Evolutionary conservation across 37 sponge, comb jelly and placozoan species (phyloP).

Genomic region (Mnemiopsis leidyi): DNA sequence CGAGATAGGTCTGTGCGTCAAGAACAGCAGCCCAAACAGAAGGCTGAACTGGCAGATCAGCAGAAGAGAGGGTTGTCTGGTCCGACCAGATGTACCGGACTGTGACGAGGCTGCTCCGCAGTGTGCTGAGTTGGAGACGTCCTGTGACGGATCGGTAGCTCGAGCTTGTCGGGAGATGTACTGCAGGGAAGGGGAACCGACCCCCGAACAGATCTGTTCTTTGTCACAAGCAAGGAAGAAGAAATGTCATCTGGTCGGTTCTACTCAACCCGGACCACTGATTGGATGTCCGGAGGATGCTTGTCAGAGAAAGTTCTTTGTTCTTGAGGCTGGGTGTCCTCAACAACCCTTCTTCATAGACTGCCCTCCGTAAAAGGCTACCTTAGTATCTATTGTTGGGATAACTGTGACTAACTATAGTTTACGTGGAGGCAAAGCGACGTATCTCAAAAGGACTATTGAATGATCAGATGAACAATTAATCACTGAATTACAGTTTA

Average conservation of each 20-base stretch:
- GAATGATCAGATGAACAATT: too few species aligned
- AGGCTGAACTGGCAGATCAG: constrained; percentile 36
- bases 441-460: too few species aligned
- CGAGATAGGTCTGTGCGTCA: not conserved
- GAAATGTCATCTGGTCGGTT: not conserved
- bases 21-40: not conserved
- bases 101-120: not conserved
- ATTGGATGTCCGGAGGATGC: not conserved
- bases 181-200: not conserved
- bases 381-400: too few species aligned
- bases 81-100: not conserved
- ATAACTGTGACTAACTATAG: too few species aligned
- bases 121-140: not conserved
- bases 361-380: too few species aligned
- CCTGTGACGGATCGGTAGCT: not conserved
- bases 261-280: too few species aligned
- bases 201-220: constrained; percentile 36
- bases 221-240: not conserved
- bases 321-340: not conserved
- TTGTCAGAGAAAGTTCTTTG: constrained; percentile 42
- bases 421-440: too few species aligned
- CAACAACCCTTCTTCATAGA: constrained; percentile 22
- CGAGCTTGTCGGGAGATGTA: not conserved
- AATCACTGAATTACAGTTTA: too few species aligned
- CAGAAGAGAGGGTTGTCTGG: not conserved